These are phyloP conservation scores for Corythornis madagascariensis DNA, from an alignment of 2,113 vertebrate genomes.

Conservation along the genomic window DNA sequence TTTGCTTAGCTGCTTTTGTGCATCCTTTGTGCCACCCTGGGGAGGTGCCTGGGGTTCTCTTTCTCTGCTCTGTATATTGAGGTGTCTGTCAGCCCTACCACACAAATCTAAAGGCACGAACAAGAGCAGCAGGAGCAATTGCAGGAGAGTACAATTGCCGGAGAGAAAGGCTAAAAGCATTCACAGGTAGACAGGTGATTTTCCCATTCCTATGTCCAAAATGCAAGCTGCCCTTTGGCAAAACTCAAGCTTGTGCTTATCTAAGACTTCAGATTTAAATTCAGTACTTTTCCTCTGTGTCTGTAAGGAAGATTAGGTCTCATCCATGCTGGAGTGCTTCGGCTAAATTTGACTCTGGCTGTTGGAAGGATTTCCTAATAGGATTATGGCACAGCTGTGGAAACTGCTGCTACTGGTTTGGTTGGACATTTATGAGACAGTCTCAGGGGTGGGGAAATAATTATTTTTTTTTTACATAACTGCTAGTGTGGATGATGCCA, in stretches of 20 bases:
- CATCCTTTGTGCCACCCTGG: neutral
- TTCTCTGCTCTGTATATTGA: neutral
- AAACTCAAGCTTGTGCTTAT: neutral
- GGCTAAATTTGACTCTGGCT: neutral
- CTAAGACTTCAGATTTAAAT: slow-evolving; percentile 2
- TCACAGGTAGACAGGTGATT: neutral
- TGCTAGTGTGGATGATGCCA: neutral
- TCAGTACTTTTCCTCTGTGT: neutral
- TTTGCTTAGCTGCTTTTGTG: neutral
- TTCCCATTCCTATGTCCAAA: fast-evolving
- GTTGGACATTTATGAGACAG: neutral
- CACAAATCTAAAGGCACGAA: neutral
- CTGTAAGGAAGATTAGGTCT: slow-evolving; percentile 18
- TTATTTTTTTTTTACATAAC: neutral
- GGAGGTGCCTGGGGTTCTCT: neutral
- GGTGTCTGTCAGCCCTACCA: neutral
- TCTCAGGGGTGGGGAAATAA: neutral
- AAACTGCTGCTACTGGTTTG: neutral
- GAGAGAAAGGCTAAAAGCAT: neutral
- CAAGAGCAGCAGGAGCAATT: neutral
- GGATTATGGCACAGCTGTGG: neutral
- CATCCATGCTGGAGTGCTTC: neutral
- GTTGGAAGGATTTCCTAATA: neutral
- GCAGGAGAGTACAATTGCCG: neutral
- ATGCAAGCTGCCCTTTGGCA: neutral